Evolutionary conservation across 2,113 vertebrate species (phyloP), one percentile per base, ranked within the genome.

Genomic region (Megaleporinus macrocephalus): DNA sequence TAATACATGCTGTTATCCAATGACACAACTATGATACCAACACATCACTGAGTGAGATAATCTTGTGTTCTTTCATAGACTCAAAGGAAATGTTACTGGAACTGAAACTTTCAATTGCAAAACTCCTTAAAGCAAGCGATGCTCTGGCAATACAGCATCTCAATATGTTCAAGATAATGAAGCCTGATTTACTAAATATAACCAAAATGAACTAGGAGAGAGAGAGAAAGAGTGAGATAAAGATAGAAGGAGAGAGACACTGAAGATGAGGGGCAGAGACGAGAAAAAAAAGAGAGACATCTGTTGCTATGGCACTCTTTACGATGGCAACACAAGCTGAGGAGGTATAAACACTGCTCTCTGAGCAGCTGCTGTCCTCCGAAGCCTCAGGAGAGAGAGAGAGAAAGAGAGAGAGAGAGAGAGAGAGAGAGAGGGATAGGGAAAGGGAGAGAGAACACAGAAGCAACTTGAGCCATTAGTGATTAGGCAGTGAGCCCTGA

Each of bases 231-330:
- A 33, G 44, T 10, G 5, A 7, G 59, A 30, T 4, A 13, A 5
- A 33, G 44, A 78, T 18, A 68, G 47, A 49, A 41, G 18, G 47
- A 78, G 27, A 66, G 41, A 69, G 26, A 24, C 30, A 76, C 5
- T 1, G 41, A 44, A 44, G 10, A 41, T 3, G 59, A 29, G 41
- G 26, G 24, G 53, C 61, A 77, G 61, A 63, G 59, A 16, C 4
- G 1, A 13, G 49, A 27, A 33, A n/a, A 49, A 41, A 26, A 29
- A 68, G 27, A 66, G 41, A 69, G 26, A 24, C 30, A 76, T 80
- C 41, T 62, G 68, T 41, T 76, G 73, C 41, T 49, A 66, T 80
- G 84, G 63, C 53, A 59, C 74, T 73, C 49, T 83, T 77, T 27
- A 51, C 3, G 30, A 77, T 59, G 29, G 22, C 49, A 49, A 80